phyloP scores from a whole-genome alignment of 1,140 invertebrate species.

The Aphelenchoides fujianensis region DNA sequence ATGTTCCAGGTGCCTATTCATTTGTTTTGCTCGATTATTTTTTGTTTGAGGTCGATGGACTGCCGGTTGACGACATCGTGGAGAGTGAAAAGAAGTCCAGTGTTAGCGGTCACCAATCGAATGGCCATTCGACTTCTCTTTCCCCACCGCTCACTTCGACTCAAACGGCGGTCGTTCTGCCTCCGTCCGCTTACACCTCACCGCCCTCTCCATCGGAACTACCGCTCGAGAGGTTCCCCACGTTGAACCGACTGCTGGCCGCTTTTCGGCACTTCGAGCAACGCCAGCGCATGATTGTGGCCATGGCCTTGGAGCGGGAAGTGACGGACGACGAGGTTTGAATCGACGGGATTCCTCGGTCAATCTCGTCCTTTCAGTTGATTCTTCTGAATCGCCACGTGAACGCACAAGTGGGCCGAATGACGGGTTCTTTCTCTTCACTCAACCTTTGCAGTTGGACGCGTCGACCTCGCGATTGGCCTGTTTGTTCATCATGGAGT shows the following conservation, averaged over 20 bases:
- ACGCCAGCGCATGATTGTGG: background rate
- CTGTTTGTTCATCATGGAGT: constrained; percentile 9
- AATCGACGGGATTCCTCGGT: background rate
- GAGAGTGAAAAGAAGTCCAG: background rate
- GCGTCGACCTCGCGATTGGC: background rate
- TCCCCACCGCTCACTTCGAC: background rate
- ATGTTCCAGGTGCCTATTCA: too few species aligned
- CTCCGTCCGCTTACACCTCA: background rate
- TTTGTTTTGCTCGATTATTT: too few species aligned
- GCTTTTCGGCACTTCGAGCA: constrained; percentile 1
- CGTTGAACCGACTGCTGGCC: background rate
- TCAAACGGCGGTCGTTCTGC: background rate
- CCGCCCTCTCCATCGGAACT: too few species aligned
- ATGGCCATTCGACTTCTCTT: too few species aligned
- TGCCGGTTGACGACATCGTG: background rate
- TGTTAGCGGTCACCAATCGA: background rate
- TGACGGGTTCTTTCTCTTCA: background rate
- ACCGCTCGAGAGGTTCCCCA: background rate
- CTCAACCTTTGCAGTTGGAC: background rate
- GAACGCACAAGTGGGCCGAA: background rate
- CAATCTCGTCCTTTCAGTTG: background rate
- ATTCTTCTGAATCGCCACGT: background rate
- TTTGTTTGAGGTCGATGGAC: constrained; percentile 20
- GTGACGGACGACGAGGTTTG: background rate
- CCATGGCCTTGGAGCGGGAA: background rate